Evolutionary conservation across 92 coral and sea anemone species (phyloP).

Genomic region (Zoanthus gigantus): DNA sequence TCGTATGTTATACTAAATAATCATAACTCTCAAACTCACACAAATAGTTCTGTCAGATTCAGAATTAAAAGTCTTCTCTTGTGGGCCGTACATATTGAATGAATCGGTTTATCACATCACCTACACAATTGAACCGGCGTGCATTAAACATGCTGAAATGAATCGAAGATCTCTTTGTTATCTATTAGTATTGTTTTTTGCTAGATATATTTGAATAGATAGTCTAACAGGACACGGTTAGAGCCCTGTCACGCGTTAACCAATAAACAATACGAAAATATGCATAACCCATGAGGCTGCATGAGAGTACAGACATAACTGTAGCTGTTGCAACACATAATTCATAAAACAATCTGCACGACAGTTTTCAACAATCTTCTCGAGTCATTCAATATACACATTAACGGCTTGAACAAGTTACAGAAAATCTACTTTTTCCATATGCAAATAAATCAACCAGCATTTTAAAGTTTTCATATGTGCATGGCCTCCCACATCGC

Average conservation of each 20-base stretch:
- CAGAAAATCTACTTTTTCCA: neutral
- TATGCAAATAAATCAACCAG: neutral
- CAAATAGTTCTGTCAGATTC: neutral
- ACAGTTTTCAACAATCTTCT: too few species aligned
- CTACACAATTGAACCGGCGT: slow-evolving; percentile 30
- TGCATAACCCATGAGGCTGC: neutral
- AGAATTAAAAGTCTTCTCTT: neutral
- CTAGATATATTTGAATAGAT: slow-evolving; percentile 4
- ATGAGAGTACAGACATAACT: neutral
- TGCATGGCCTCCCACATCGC: neutral
- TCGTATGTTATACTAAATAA: neutral
- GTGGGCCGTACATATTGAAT: neutral
- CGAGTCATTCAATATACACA: too few species aligned
- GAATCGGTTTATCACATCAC: slow-evolving; percentile 18
- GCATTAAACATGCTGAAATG: slow-evolving; percentile 11
- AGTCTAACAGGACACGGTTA: neutral
- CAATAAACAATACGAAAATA: slow-evolving; percentile 11
- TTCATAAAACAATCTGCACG: too few species aligned
- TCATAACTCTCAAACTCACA: neutral
- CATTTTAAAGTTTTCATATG: neutral
- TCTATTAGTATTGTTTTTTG: slow-evolving; percentile 26
- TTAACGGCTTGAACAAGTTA: neutral
- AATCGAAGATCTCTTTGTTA: slow-evolving; percentile 3
- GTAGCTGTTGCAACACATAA: neutral
- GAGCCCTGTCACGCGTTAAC: slow-evolving; percentile 22